A percentile compares a stretch with the other conserved stretches of the same genome.
phyloP scores from a whole-genome alignment of 1,140 invertebrate species.

The Drosophila littoralis region DNA sequence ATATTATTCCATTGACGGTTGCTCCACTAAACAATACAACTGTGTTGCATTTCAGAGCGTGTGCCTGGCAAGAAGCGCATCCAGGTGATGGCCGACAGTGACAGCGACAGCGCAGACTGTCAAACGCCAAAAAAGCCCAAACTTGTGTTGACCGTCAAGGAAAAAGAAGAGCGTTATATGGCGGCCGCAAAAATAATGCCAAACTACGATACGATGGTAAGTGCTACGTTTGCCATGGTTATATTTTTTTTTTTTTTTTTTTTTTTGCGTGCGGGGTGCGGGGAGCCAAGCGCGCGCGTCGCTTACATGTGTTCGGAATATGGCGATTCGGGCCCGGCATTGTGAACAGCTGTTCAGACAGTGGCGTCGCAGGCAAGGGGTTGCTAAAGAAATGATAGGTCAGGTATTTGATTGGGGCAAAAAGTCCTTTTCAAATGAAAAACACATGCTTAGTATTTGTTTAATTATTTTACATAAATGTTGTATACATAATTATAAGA shows the following conservation, averaged over 20 bases:
- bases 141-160: conserved; percentile 68
- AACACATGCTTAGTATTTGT: no score
- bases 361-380: conserved; percentile 29
- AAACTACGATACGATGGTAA: conserved; percentile 82
- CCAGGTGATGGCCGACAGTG: conserved; percentile 78
- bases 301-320: conserved; percentile 55
- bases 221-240: conserved; percentile 12
- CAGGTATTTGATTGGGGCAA: background rate
- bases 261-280: background rate
- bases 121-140: conserved; percentile 72
- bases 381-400: background rate
- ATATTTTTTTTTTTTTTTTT: conserved; percentile 4
- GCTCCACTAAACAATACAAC: background rate
- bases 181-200: conserved; percentile 77
- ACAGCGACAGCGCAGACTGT: conserved; percentile 69
- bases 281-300: conserved; percentile 34
- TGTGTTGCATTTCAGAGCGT: conserved; percentile 59
- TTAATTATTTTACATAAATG: no score
- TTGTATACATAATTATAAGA: no score
- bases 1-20: conserved; percentile 3
- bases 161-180: conserved; percentile 81
- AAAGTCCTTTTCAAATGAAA: no score
- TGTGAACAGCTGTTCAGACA: conserved; percentile 66
- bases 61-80: conserved; percentile 82
- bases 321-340: conserved; percentile 63